Conservation (phyloP, 64 coral and sea anemone species). For the Acropora yongei region DNA sequence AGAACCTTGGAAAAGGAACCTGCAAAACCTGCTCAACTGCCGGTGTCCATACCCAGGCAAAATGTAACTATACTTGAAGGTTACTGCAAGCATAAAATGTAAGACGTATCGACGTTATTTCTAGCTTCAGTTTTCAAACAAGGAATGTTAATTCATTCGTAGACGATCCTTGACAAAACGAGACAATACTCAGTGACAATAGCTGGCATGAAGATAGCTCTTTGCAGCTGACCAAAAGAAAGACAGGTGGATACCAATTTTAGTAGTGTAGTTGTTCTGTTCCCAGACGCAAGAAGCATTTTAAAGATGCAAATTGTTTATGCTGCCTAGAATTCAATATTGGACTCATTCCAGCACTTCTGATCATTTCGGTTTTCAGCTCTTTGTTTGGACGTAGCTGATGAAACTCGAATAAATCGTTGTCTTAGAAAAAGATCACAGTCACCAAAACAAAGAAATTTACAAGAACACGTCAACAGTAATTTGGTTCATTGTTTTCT, state of each 20-base stretch:
- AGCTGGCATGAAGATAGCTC: neutral
- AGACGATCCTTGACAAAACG: neutral
- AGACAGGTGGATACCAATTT: neutral
- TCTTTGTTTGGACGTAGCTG: too few species aligned
- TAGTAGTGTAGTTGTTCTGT: neutral
- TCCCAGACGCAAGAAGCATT: neutral
- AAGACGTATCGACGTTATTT: neutral
- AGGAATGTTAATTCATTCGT: neutral
- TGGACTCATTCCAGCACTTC: too few species aligned
- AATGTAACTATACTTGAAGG: constrained; percentile 36
- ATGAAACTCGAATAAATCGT: too few species aligned
- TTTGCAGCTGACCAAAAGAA: neutral
- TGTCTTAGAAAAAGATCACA: neutral
- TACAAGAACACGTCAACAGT: neutral
- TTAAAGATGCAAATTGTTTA: neutral
- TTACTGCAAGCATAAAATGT: neutral
- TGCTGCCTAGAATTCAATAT: neutral
- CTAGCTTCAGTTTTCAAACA: neutral
- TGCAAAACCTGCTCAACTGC: neutral
- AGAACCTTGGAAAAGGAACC: neutral
- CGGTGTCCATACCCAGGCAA: constrained; percentile 20
- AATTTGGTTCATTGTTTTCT: neutral
- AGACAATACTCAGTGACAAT: neutral
- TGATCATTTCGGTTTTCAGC: too few species aligned
- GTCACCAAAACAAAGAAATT: neutral